Evolutionary conservation across 2,113 vertebrate genomes (phyloP), one percentile per base, ranked within the genome.

Genomic region (Stomatorhinus ivindoensis): DNA sequence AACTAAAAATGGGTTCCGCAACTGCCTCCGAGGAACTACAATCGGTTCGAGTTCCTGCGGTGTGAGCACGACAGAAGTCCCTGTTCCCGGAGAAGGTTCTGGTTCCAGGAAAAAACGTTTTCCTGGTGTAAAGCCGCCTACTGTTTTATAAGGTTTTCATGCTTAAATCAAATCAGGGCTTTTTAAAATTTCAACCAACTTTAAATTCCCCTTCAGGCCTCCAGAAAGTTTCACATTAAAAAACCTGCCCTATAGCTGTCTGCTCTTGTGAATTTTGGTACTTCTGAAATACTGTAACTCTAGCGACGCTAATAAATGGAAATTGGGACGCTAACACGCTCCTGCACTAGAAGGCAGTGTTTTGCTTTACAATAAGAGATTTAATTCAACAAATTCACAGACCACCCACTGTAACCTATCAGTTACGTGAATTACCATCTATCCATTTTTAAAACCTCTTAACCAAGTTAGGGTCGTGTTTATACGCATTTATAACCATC

Each of bases 231-330:
- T 47, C 17, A n/a, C 82, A 84, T 44, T 46, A 84, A 84, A 44
- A 84, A 46, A 24, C 4, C 39, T 82, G 35, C 3, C 44, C 19
- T 21, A 8, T 39, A 44, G 17, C 82, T 24, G 1, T 13, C 31
- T 24, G 80, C 39, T n/a, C 39, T 39, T 48, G 27, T 89, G 91
- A 90, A 89, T 90, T 89, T 92, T 92, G 91, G 92, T 88, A 31
- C 90, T 92, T 65, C 51, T 31, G 19, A 89, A 85, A 69, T 35
- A 31, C 55, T 44, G 44, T 21, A 48, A 48, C 46, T 48, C n/a
- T 73, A 44, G 58, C 46, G 5, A 73, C n/a, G 27, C 21, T 17
- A 88, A 69, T 44, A 47, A 58, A 17, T 73, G 24, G 39, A 35
- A 48, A 89, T 39, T 55, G 69, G 76, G 46, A 76, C 73, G 83